phyloP scores from a whole-genome alignment of 2,888 invertebrate genomes.

The Cryptus viduatorius region DNA sequence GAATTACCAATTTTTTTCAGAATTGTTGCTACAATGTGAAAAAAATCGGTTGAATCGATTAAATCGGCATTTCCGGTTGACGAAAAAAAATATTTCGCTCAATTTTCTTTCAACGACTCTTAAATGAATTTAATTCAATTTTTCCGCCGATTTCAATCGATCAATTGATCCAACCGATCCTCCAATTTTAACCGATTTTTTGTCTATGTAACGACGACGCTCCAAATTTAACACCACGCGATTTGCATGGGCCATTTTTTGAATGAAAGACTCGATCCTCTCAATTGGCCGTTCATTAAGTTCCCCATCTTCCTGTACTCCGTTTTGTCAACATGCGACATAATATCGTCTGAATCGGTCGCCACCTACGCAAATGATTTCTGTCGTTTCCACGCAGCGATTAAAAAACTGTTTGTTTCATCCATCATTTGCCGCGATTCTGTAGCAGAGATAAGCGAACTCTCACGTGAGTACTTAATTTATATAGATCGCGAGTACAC shows the following conservation, averaged over 20 bases:
- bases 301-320: neutral
- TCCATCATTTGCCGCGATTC: slow-evolving; percentile 15
- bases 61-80: no score
- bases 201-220: neutral
- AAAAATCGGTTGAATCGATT: no score
- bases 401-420: slow-evolving; percentile 26
- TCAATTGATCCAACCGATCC: no score
- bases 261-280: neutral
- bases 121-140: no score
- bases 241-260: neutral
- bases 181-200: no score
- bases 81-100: no score
- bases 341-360: neutral
- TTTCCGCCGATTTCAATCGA: no score
- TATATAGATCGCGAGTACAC: neutral
- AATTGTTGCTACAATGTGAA: no score
- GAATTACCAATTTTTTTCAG: neutral
- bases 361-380: slow-evolving; percentile 12
- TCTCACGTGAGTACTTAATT: slow-evolving; percentile 16
- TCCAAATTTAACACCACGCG: neutral
- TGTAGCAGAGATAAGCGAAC: neutral
- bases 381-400: neutral
- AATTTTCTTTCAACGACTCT: no score
- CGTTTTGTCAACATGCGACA: neutral
- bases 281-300: neutral